Evolutionary conservation across 2,888 invertebrate genomes (phyloP), one percentile per base, ranked within the genome.

Genomic region (Blastobasis adustella): DNA sequence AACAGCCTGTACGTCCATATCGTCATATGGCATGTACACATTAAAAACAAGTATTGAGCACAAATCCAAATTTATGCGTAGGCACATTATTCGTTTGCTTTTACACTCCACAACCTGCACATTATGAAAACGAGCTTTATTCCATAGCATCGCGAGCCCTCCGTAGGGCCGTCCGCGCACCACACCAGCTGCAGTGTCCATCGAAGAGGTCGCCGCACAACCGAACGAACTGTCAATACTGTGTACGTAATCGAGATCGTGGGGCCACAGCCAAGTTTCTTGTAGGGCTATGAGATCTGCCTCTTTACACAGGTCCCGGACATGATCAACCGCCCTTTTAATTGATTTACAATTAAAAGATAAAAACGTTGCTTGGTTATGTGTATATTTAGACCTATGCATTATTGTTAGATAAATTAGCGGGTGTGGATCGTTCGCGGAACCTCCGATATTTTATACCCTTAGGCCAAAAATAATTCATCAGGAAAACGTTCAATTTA

Each of bases 241-340:
- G 10, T 47, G 10, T 5, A 55, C 46, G 43, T 43, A 49, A 4
- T 47, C 41, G 5, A 57, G 37, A 38, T 57, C 54, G 38, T 53
- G 53, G 0, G 53, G 53, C 23, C 54, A 49, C n/a, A 54, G 48
- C 57, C 57, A 55, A 3, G 57, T 23, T 23, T 23, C 23, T 23
- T 23, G 23, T 23, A 23, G 23, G 23, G 23, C 23, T 23, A 23
- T 23, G 0, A 57, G 47, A 10, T 54, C 52, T 5, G 50, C 54
- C 10, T n/a, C 10, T 5, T 9, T 8, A 45, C 58, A 58, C 9
- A 58, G 40, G 0, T 52, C 36, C 7, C 49, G 45, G 6, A 58
- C 40, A 5, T 54, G 37, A 9, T 58, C 45, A 1, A 49, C 39
- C 3, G 54, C 51, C 23, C 51, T 42, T 46, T 54, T 58, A 9